Evolutionary conservation across 2,113 vertebrate species (phyloP).

Genomic region (Scortum barcoo): DNA sequence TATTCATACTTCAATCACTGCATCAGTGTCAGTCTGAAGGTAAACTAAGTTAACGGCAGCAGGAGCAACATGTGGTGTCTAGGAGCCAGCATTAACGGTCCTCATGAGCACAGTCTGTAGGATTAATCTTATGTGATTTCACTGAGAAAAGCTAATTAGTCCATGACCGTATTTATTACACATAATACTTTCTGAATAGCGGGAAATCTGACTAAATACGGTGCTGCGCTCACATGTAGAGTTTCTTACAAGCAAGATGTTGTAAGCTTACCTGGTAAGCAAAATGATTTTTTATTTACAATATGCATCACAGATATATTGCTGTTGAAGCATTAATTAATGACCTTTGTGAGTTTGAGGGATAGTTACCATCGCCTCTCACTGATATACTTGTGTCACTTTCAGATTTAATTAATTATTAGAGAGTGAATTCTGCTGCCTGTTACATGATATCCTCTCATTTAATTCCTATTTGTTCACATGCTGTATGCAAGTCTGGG

Average conservation of each 20-base stretch:
- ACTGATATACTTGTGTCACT: not conserved
- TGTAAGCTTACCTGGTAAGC: not conserved
- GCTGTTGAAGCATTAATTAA: not conserved
- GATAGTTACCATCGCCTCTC: not conserved
- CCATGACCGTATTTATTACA: slow-evolving; percentile 41
- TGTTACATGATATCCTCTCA: not conserved
- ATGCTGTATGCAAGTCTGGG: not conserved
- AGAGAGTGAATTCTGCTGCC: not conserved
- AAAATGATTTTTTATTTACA: not conserved
- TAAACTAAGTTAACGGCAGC: not conserved
- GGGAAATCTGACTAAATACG: not conserved
- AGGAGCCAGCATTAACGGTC: not conserved
- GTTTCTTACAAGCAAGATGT: not conserved
- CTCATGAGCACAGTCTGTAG: not conserved
- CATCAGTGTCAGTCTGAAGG: not conserved
- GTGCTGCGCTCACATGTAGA: not conserved
- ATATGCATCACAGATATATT: not conserved
- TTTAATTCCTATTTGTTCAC: not conserved
- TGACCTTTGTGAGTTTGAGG: not conserved
- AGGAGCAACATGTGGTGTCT: slow-evolving; percentile 38
- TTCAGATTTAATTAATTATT: not conserved
- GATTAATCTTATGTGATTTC: slow-evolving; percentile 33
- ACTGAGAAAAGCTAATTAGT: slow-evolving; percentile 37
- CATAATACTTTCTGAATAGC: slow-evolving; percentile 37
- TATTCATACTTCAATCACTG: not conserved